These are phyloP conservation scores for Lysandra bellargus DNA, from an alignment of 2,888 invertebrate species.

Conservation along the genomic window DNA sequence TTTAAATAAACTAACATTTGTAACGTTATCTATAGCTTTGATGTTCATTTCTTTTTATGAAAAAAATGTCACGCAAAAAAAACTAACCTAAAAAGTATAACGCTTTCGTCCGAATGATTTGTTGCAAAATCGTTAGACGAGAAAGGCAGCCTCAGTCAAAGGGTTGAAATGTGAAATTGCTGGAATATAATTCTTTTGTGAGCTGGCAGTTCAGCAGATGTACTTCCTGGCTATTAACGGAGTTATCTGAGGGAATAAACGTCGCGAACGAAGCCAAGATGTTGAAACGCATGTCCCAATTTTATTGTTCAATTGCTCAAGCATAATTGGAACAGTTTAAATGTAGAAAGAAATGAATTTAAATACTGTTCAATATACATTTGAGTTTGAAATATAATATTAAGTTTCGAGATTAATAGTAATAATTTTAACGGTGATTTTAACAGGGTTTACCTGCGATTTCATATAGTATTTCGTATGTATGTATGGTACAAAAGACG, in stretches of 20 bases:
- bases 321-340: slow-evolving; percentile 21
- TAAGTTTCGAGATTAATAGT: no score
- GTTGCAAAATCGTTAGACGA: slow-evolving; percentile 31
- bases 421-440: no score
- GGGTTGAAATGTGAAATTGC: slow-evolving; percentile 57
- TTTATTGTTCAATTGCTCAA: slow-evolving; percentile 32
- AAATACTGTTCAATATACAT: no score
- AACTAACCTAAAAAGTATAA: slow-evolving; percentile 20
- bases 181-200: slow-evolving; percentile 56
- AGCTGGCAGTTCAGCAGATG: slow-evolving; percentile 58
- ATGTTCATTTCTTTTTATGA: neutral
- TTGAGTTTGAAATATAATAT: no score
- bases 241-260: slow-evolving; percentile 49
- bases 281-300: slow-evolving; percentile 43
- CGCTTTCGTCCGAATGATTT: slow-evolving; percentile 25
- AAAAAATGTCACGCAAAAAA: neutral
- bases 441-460: no score
- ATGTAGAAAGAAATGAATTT: neutral
- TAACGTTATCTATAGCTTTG: neutral
- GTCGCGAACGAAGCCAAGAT: slow-evolving; percentile 51
- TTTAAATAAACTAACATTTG: no score
- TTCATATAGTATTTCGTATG: no score
- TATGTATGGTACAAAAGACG: no score
- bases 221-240: slow-evolving; percentile 47
- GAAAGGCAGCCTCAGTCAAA: slow-evolving; percentile 42